Conservation (phyloP, 1,140 invertebrate genomes). For the Ladona fulva region DNA sequence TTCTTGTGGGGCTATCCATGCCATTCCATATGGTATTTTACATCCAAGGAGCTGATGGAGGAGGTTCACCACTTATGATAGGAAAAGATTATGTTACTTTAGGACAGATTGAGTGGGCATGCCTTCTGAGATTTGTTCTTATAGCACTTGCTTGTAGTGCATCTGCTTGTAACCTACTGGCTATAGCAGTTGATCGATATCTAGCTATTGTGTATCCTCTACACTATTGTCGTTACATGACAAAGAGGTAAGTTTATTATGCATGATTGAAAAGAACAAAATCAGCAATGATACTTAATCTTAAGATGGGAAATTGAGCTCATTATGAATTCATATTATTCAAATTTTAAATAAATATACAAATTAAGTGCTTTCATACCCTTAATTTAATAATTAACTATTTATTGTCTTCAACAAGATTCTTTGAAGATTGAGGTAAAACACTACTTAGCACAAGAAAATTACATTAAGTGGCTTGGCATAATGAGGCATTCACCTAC, state of each 20-base stretch:
- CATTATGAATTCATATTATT: too few species aligned
- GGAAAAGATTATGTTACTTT: neutral
- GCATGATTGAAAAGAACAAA: neutral
- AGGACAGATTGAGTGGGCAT: neutral
- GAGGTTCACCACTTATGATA: slow-evolving; percentile 38
- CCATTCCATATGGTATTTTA: slow-evolving; percentile 67
- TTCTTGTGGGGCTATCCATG: slow-evolving; percentile 51
- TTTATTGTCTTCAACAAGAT: too few species aligned
- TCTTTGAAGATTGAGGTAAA: too few species aligned
- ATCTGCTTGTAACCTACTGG: slow-evolving; percentile 70
- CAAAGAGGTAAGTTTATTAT: slow-evolving; percentile 25
- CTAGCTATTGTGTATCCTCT: slow-evolving; percentile 73
- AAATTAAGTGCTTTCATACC: too few species aligned
- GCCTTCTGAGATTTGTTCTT: slow-evolving; percentile 55
- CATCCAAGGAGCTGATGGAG: slow-evolving; percentile 45
- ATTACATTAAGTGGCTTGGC: too few species aligned
- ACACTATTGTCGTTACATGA: slow-evolving; percentile 47
- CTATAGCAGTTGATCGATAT: slow-evolving; percentile 75
- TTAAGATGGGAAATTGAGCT: too few species aligned
- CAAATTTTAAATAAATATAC: too few species aligned
- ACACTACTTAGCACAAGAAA: too few species aligned
- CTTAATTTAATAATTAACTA: too few species aligned
- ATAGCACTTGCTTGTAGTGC: slow-evolving; percentile 60
- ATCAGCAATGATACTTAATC: too few species aligned
- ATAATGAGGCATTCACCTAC: too few species aligned